Base-by-base conservation (phyloP, 2,113 vertebrate genomes). In the Ailurus styani region DNA sequence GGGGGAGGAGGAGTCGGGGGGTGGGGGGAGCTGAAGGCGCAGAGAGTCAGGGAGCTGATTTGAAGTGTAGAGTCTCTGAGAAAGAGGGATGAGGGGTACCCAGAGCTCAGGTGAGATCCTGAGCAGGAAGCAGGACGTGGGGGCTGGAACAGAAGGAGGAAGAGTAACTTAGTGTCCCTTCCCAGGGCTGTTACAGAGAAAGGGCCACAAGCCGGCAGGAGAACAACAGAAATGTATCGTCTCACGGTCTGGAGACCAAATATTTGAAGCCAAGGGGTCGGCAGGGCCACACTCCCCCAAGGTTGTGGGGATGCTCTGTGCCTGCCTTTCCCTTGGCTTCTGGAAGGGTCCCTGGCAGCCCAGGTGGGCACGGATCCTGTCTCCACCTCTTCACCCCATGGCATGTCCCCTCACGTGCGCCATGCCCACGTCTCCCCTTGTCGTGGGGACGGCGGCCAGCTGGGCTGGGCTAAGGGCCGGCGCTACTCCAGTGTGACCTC, bases 151-250 rank as follows among this genome's bases (percentile, higher is more conserved):
- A 45, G n/a, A 54, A 18, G 23, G 7, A 72, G 25, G 13, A 40
- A 23, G 70, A 17, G 8, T 0, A 6, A 37, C 0, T 8, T 8
- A 8, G 0, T 14, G 4, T 31, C 31, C 14, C 13, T 31, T 55
- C 60, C 50, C 23, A 25, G 5, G 10, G 25, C 18, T 40, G 37
- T 47, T 50, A 14, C 34, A 23, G 75, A 11, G 0, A 34, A 81
- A 87, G 60, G 10, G 5, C 29, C 42, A 45, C 10, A 25, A 7
- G 29, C 13, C 1, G 3, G 6, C 7, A 25, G 34, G 50, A 25
- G 45, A 66, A 83, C 37, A 75, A 15, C 6, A 47, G 21, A 40
- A 42, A 47, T 1, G 23, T 31, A 31, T 20, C 21, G 5, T 34
- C 12, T 73, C 40, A 25, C 18, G 14, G 9, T 34, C 55, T 23